These are phyloP conservation scores for Bubalus kerabau DNA, from an alignment of 2,113 vertebrate species.

Conservation along the genomic window DNA sequence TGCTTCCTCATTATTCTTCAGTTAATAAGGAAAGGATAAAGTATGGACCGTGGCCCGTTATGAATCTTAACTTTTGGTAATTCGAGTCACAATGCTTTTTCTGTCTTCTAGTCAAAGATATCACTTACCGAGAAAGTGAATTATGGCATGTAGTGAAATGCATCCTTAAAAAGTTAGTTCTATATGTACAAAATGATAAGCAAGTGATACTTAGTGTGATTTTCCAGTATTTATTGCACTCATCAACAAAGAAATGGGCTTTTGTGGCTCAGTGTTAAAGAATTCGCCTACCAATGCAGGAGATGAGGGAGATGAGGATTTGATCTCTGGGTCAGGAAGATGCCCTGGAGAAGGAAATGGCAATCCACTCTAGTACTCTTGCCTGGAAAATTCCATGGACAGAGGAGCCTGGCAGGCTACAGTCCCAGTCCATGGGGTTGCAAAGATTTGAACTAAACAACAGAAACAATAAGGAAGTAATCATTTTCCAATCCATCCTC, in stretches of 20 bases:
- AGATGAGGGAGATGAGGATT: neutral
- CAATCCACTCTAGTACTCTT: neutral
- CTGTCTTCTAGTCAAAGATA: neutral
- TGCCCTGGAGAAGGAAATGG: neutral
- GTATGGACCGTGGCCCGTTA: neutral
- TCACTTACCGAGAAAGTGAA: neutral
- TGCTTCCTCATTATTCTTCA: neutral
- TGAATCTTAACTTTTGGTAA: neutral
- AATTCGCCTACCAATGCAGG: neutral
- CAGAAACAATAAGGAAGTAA: neutral
- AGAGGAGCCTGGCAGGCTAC: neutral
- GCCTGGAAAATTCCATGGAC: neutral
- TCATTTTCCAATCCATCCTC: neutral
- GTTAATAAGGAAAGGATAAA: neutral
- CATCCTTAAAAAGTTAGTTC: neutral
- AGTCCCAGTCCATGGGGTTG: neutral
- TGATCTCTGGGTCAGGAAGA: neutral
- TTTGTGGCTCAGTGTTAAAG: neutral
- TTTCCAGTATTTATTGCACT: neutral
- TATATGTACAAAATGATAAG: neutral
- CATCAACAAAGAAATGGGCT: neutral
- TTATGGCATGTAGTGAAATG: neutral
- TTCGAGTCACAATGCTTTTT: neutral
- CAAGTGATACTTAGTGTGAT: neutral
- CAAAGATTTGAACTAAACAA: neutral